phyloP scores from a whole-genome alignment of 2,797 vertebrate species.

The Rhinoraja longicauda region DNA sequence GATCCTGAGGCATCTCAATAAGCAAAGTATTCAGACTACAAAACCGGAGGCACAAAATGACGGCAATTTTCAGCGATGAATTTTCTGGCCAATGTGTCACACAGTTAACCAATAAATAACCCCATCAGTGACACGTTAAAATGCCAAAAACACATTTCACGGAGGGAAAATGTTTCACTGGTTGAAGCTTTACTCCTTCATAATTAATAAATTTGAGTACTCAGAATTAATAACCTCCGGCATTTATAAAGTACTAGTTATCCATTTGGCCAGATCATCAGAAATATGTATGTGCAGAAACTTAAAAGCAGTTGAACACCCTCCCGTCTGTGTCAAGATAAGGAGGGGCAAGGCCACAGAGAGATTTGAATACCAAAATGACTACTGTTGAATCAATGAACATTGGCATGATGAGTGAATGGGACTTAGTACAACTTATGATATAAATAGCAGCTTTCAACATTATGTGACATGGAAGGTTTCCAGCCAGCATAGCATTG shows the following conservation, averaged over 20 bases:
- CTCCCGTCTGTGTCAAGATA: too few relatives aligned
- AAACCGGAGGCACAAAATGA: neutral
- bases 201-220: neutral
- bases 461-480: neutral
- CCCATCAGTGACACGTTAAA: neutral
- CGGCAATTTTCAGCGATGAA: neutral
- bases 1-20: neutral
- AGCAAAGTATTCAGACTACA: neutral
- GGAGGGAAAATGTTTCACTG: neutral
- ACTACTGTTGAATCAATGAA: neutral
- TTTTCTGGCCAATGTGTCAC: neutral
- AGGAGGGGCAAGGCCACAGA: too few relatives aligned
- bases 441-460: neutral
- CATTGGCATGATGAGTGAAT: neutral
- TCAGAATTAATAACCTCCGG: neutral
- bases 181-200: neutral
- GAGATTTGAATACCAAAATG: neutral
- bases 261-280: too few relatives aligned
- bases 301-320: too few relatives aligned
- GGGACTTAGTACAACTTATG: too few relatives aligned
- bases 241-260: neutral
- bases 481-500: neutral
- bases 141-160: neutral
- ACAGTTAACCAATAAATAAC: neutral
- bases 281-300: too few relatives aligned